Percentiles rank a stretch among this genome's conserved stretches.
Conservation (phyloP, 1,140 invertebrate species). For the Rhopalosiphum maidis region DNA sequence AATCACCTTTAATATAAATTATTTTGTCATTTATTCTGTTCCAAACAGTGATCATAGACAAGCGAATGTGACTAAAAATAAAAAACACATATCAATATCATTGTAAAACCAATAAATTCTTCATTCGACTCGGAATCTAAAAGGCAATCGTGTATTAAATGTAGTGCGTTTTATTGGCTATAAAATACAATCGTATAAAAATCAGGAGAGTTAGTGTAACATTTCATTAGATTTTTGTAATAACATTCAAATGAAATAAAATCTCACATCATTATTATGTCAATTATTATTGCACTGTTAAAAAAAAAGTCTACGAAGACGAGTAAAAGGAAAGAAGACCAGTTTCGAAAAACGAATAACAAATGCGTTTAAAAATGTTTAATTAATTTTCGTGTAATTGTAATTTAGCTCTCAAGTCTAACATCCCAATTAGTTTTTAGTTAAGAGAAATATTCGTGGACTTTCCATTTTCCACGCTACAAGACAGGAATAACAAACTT, state of each 20-base stretch:
- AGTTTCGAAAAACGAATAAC: background rate
- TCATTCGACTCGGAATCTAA: background rate
- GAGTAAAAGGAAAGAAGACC: background rate
- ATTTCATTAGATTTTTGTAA: background rate
- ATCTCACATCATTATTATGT: background rate
- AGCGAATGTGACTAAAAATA: background rate
- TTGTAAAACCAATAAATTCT: conserved; percentile 9
- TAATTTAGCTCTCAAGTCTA: background rate
- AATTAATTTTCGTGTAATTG: background rate
- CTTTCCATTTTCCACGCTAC: background rate
- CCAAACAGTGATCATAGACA: background rate
- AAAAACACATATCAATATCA: background rate
- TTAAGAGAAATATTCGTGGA: background rate
- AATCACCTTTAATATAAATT: background rate
- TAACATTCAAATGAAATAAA: background rate
- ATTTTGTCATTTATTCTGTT: background rate
- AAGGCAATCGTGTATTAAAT: background rate
- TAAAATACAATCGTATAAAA: background rate
- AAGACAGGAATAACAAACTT: background rate
- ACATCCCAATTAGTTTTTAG: background rate
- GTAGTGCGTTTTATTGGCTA: background rate
- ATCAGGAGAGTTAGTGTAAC: background rate
- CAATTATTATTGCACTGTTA: background rate
- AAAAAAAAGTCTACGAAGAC: background rate
- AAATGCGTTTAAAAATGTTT: background rate